Percentiles rank a stretch among this genome's conserved stretches.
phyloP scores from a whole-genome alignment of 2,113 vertebrate genomes.

The Meles meles region DNA sequence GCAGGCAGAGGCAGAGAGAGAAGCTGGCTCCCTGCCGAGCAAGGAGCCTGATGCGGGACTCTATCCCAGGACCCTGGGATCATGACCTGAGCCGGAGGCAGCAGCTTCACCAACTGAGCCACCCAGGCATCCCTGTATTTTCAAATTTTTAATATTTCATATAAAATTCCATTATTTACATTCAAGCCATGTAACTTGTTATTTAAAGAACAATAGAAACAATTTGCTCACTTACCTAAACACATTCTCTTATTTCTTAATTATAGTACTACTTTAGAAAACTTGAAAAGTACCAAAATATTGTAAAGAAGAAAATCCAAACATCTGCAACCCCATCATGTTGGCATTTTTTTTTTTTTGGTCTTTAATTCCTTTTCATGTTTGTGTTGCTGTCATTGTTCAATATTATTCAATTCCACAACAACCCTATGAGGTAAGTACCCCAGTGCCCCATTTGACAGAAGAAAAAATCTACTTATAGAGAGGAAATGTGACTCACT shows the following conservation, averaged over 20 bases:
- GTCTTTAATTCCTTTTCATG: not conserved
- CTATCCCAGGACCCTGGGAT: too few relatives aligned
- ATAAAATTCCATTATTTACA: not conserved
- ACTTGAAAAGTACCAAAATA: conserved; percentile 38
- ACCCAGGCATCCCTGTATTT: not conserved
- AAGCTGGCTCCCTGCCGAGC: too few relatives aligned
- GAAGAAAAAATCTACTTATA: conserved; percentile 3
- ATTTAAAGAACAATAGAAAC: conserved; percentile 39
- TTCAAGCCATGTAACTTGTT: not conserved
- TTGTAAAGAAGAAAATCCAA: conserved; percentile 16
- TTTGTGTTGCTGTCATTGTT: not conserved
- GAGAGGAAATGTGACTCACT: not conserved
- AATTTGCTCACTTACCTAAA: conserved; percentile 5
- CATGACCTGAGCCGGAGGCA: too few relatives aligned
- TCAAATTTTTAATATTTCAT: not conserved
- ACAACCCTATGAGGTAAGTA: not conserved
- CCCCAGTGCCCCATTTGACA: not conserved
- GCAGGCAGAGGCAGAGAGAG: too few relatives aligned
- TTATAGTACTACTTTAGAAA: conserved; percentile 27
- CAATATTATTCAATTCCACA: not conserved
- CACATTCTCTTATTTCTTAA: conserved; percentile 25
- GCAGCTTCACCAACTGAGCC: too few relatives aligned
- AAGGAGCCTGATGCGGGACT: too few relatives aligned
- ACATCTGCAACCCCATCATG: not conserved
- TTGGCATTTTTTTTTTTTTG: not conserved